Percentiles rank a stretch among this genome's conserved stretches.
Evolutionary conservation across 2,113 vertebrate species (phyloP).

Genomic region (Chaetodon trifascialis): DNA sequence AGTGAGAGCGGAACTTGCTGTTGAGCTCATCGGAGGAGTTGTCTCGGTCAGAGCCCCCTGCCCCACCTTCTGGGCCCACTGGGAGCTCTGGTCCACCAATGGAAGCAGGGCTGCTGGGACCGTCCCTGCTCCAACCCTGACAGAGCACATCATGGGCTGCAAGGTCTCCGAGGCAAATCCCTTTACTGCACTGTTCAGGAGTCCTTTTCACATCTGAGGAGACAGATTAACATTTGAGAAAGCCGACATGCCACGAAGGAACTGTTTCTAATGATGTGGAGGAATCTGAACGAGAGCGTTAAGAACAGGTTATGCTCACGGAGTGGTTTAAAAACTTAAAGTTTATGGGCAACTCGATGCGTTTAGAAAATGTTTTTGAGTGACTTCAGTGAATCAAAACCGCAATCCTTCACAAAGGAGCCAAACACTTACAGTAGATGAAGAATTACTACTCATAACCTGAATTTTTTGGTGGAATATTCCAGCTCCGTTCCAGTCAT

Average conservation of each 20-base stretch:
- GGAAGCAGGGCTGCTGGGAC: slow-evolving; percentile 39
- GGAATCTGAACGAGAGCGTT: neutral
- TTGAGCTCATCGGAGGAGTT: slow-evolving; percentile 85
- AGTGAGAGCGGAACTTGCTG: slow-evolving; percentile 86
- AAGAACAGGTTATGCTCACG: neutral
- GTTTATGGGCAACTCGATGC: no score
- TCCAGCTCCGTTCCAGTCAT: neutral
- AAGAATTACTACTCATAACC: no score
- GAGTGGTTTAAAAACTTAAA: no score
- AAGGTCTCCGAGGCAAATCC: slow-evolving; percentile 53
- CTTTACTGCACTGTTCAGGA: slow-evolving; percentile 62
- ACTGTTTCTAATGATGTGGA: neutral
- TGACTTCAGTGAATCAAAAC: no score
- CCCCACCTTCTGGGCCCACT: neutral
- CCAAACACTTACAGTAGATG: no score
- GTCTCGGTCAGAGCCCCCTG: slow-evolving; percentile 65
- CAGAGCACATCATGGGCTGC: slow-evolving; percentile 34
- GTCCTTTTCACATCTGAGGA: slow-evolving; percentile 75
- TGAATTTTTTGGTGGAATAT: no score
- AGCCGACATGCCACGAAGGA: no score
- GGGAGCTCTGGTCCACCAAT: slow-evolving; percentile 33
- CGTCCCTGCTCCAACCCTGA: slow-evolving; percentile 38
- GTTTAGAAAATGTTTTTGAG: no score
- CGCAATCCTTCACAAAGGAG: no score
- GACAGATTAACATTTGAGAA: slow-evolving; percentile 12